These are phyloP conservation scores for Aricia agestis DNA, from an alignment of 1,140 invertebrate genomes.

Conservation along the genomic window DNA sequence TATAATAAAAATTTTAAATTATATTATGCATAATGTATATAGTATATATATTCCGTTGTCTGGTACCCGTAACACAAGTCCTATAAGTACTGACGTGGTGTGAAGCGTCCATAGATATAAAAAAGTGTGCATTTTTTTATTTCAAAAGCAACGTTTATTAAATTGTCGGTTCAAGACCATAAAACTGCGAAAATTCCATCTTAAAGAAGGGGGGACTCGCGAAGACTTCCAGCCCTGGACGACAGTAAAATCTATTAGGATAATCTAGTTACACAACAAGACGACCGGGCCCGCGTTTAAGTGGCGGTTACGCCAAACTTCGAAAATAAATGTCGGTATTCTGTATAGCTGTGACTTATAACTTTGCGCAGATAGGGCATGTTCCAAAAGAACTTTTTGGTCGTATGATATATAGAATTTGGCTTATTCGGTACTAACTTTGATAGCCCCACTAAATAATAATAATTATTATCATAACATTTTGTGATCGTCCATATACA, in stretches of 20 bases:
- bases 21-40: too few species aligned
- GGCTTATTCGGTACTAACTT: neutral
- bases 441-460: neutral
- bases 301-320: constrained; percentile 37
- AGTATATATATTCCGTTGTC: too few species aligned
- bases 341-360: constrained; percentile 32
- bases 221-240: constrained; percentile 25
- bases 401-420: neutral
- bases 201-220: constrained; percentile 28
- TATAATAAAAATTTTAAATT: too few species aligned
- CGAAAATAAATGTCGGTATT: constrained; percentile 36
- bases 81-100: too few species aligned
- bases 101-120: too few species aligned
- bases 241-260: constrained; percentile 39
- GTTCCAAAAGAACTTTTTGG: constrained; percentile 8
- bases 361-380: constrained; percentile 20
- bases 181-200: constrained; percentile 18
- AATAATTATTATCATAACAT: too few species aligned
- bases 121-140: too few species aligned
- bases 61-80: too few species aligned
- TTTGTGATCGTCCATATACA: too few species aligned
- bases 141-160: neutral
- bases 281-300: constrained; percentile 34
- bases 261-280: constrained; percentile 40
- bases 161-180: neutral